phyloP scores from a whole-genome alignment of 2,888 invertebrate species.

The Acanthococcus lagerstroemiae region DNA sequence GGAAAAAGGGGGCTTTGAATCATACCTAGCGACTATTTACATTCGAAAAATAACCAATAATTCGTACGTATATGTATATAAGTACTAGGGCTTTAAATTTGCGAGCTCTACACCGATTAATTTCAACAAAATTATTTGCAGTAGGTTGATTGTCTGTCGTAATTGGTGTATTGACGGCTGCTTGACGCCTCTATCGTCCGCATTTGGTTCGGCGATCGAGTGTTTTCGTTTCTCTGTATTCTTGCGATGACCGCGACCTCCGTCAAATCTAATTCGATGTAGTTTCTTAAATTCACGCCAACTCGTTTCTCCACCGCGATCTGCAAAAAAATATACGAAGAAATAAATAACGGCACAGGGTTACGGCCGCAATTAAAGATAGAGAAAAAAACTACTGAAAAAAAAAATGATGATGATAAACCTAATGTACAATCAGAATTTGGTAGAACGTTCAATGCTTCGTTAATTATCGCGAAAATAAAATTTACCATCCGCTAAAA shows the following conservation, averaged over 20 bases:
- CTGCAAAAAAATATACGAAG: slow-evolving; percentile 8
- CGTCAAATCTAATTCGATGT: slow-evolving; percentile 5
- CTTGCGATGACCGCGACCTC: not conserved
- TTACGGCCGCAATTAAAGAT: not conserved
- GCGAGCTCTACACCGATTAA: slow-evolving; percentile 19
- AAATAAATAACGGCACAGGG: not conserved
- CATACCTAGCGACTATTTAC: too few relatives aligned
- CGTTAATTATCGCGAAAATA: not conserved
- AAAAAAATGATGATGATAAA: too few relatives aligned
- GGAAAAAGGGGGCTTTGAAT: too few relatives aligned
- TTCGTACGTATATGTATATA: too few relatives aligned
- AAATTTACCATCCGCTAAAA: not conserved
- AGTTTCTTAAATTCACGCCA: slow-evolving; percentile 13
- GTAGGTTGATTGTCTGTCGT: slow-evolving; percentile 28
- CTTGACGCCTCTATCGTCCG: slow-evolving; percentile 8
- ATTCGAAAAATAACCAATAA: too few relatives aligned
- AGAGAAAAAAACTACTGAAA: not conserved
- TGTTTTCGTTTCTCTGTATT: not conserved
- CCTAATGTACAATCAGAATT: too few relatives aligned
- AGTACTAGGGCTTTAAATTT: slow-evolving; percentile 16
- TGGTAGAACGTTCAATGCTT: not conserved
- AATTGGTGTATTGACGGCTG: slow-evolving; percentile 28
- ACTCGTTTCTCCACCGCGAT: slow-evolving; percentile 13
- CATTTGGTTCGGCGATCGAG: slow-evolving; percentile 4
- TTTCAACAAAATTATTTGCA: slow-evolving; percentile 25